phyloP scores from a whole-genome alignment of 2,113 vertebrate species.

The Dissostichus mawsoni region DNA sequence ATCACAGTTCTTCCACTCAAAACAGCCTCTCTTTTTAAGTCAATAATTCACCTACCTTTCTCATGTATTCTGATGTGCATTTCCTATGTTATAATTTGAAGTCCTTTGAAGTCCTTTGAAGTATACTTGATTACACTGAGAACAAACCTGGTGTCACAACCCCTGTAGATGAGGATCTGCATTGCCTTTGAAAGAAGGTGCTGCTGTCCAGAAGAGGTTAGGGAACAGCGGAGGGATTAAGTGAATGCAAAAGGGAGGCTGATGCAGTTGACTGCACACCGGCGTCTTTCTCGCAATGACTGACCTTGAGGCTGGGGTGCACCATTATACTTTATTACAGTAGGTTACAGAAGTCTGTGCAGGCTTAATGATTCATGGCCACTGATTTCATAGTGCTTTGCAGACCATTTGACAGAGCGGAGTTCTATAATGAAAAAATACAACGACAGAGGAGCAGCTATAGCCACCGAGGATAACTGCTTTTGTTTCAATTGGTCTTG shows the following conservation, averaged over 20 bases:
- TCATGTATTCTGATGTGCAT: conserved; percentile 5
- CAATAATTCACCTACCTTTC: not conserved
- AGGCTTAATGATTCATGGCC: conserved; percentile 74
- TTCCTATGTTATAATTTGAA: conserved; percentile 19
- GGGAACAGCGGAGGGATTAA: conserved; percentile 34
- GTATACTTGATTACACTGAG: conserved; percentile 7
- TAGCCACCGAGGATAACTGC: conserved; percentile 21
- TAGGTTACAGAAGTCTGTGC: conserved; percentile 54
- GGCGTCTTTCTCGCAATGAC: conserved; percentile 28
- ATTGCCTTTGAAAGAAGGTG: conserved; percentile 37
- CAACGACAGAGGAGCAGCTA: conserved; percentile 23
- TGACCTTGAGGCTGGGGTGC: conserved; percentile 72
- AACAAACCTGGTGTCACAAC: conserved; percentile 7
- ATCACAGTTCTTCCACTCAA: conserved; percentile 18
- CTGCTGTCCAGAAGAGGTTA: not conserved
- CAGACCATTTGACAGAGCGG: conserved; percentile 71
- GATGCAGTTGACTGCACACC: conserved; percentile 42
- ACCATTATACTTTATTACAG: conserved; percentile 71
- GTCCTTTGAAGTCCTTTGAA: conserved; percentile 27
- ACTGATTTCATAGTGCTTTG: conserved; percentile 68
- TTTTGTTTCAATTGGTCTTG: conserved; percentile 52
- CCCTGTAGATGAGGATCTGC: conserved; percentile 8
- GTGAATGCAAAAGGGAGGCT: conserved; percentile 38
- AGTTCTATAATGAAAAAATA: conserved; percentile 51
- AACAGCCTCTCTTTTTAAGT: not conserved